Conservation (phyloP, 1,140 invertebrate species). For the Paramacrobiotus metropolitanus region DNA sequence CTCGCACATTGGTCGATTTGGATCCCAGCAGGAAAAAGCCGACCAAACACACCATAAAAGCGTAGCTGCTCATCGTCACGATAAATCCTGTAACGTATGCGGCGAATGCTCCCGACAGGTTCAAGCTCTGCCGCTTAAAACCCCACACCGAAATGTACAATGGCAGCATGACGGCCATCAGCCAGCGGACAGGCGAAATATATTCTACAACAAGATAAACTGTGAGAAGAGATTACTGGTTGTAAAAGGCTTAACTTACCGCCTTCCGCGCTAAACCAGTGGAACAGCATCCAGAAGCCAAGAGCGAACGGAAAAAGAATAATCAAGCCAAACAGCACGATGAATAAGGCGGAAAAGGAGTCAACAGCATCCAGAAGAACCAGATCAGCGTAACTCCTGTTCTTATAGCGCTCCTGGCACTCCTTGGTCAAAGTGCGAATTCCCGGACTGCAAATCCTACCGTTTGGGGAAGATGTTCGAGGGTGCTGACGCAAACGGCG, state of each 20-base stretch:
- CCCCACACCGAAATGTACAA: conserved; percentile 39
- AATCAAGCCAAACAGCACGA: neutral
- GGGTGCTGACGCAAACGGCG: too few relatives aligned
- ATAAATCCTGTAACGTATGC: conserved; percentile 50
- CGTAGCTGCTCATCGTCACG: conserved; percentile 48
- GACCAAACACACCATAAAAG: conserved; percentile 44
- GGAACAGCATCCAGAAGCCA: neutral
- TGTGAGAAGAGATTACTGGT: neutral
- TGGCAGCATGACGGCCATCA: conserved; percentile 39
- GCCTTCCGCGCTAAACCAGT: neutral
- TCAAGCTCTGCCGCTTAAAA: conserved; percentile 37
- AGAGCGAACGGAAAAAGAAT: neutral
- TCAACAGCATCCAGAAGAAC: neutral
- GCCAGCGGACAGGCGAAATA: conserved; percentile 45
- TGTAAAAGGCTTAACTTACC: neutral
- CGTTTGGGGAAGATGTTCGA: too few relatives aligned
- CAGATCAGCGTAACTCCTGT: neutral
- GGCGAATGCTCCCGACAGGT: conserved; percentile 39
- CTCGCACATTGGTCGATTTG: conserved; percentile 50
- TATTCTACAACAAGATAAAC: conserved; percentile 16
- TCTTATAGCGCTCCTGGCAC: too few relatives aligned
- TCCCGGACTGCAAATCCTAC: too few relatives aligned
- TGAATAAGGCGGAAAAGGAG: neutral
- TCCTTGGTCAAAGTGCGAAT: too few relatives aligned
- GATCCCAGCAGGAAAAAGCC: conserved; percentile 57